Evolutionary conservation across 2,113 vertebrate genomes (phyloP), one percentile per base, ranked within the genome.

Genomic region (Rhodinocichla rosea): DNA sequence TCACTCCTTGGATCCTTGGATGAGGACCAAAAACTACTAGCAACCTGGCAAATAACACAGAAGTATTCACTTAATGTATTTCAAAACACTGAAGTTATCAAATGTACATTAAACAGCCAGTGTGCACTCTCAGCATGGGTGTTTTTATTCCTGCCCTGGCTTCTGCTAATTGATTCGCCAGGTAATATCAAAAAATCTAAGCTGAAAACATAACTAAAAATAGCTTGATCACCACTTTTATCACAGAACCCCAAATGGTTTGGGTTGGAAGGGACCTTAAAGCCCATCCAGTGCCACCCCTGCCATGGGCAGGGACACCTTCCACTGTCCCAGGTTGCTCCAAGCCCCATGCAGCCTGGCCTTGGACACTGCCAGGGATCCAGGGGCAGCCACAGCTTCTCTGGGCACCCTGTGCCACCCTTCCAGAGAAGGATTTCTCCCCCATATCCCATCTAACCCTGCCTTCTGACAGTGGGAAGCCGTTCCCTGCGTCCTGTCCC

Each of bases 281-380:
- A 47, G 24, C 11, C 3, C 40, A 47, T 4, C 20, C 20, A 40
- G 16, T n/a, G 0, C 47, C 24, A 33, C 28, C 9, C 13, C 20
- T 40, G n/a, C 20, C 39, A 30, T 19, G 14, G 39, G 7, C 20
- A 68, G 45, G 55, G 40, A 76, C 70, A 75, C 6, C 16, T 68
- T 2, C 69, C 78, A 60, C 28, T 4, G 0, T 0, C 40, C 47
- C 87, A 89, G 26, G 24, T 0, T 9, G 30, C 30, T 42, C 30
- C 78, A 20, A 57, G 37, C 7, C 10, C 33, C 0, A 0, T 52
- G 33, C 77, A 90, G 0, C 26, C 40, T 35, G 26, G 9, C 14
- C 55, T 47, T 7, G 70, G 55, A 7, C 55, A 69, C 21, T 55
- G 0, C 21, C 79, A 76, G 55, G n/a, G 30, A 68, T 55, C 30